Percentiles rank a stretch among this genome's conserved stretches.
Conservation (phyloP, 2,113 vertebrate genomes). For the Anolis carolinensis region DNA sequence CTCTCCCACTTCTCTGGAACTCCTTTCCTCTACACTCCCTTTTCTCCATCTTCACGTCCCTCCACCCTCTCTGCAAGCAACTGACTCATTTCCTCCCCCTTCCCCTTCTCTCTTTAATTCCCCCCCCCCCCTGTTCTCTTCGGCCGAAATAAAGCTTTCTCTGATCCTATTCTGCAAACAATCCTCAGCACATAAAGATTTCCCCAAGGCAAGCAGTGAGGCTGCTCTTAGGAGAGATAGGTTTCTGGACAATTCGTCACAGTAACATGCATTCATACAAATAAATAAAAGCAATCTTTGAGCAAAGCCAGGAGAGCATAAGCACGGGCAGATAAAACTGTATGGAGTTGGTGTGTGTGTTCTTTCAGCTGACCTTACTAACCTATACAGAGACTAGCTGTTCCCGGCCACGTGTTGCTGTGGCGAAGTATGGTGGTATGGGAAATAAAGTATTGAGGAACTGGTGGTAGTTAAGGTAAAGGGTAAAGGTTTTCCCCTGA, state of each 20-base stretch:
- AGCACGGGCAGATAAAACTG: no score
- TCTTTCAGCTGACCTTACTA: no score
- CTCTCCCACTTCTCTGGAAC: no score
- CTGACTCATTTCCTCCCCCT: constrained; percentile 30
- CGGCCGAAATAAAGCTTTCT: neutral
- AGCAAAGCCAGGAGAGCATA: neutral
- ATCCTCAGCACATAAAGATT: neutral
- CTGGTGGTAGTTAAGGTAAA: no score
- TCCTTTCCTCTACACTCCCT: no score
- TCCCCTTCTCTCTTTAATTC: neutral
- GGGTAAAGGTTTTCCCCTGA: no score
- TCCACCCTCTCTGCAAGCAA: constrained; percentile 26
- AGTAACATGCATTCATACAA: neutral
- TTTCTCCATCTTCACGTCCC: constrained; percentile 3
- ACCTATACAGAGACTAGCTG: no score
- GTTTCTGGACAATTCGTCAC: no score
- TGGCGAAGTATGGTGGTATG: no score
- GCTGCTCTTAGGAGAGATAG: neutral
- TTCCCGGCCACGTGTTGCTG: no score
- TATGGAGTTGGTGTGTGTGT: no score
- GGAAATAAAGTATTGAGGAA: no score
- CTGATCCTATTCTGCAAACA: neutral
- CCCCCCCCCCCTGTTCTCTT: constrained; percentile 25
- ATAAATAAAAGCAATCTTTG: neutral
- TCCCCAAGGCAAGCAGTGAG: neutral